Percentiles rank a stretch among this genome's conserved stretches.
Evolutionary conservation across 2,113 vertebrate genomes (phyloP).

Genomic region (Malurus elegans): DNA sequence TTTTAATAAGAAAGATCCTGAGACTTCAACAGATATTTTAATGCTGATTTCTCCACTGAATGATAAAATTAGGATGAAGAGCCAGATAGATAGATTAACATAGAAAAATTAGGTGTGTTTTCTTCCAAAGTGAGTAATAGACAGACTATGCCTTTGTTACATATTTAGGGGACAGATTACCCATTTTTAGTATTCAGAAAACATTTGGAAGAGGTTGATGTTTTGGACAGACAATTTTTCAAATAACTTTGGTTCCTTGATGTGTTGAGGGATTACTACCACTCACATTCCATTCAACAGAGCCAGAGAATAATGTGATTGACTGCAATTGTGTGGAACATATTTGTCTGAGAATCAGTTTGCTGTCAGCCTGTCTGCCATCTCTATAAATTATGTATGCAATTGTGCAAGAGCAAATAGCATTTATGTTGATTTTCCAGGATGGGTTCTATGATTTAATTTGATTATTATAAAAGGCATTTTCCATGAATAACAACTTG

Average conservation of each 20-base stretch:
- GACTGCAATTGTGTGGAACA: slow-evolving; percentile 31
- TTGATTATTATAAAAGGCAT: slow-evolving; percentile 27
- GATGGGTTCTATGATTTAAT: slow-evolving; percentile 17
- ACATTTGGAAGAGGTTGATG: slow-evolving; percentile 35
- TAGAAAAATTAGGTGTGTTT: slow-evolving; percentile 17
- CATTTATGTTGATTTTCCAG: slow-evolving; percentile 18
- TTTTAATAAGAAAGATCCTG: not conserved
- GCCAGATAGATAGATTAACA: not conserved
- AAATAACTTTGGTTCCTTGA: slow-evolving; percentile 49
- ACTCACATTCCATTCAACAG: slow-evolving; percentile 5
- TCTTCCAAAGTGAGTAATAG: slow-evolving; percentile 14
- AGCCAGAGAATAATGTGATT: slow-evolving; percentile 47
- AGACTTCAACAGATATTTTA: not conserved
- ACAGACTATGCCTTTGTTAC: not conserved
- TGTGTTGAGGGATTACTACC: slow-evolving; percentile 48
- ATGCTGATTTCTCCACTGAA: slow-evolving; percentile 22
- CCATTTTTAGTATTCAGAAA: slow-evolving; percentile 48
- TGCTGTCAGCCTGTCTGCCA: slow-evolving; percentile 46
- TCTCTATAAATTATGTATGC: slow-evolving; percentile 61
- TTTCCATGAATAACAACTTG: not conserved
- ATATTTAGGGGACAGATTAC: slow-evolving; percentile 24
- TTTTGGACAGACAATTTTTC: slow-evolving; percentile 41
- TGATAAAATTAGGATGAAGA: slow-evolving; percentile 57
- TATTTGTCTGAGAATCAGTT: slow-evolving; percentile 62
- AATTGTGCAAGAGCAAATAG: slow-evolving; percentile 25